Evolutionary conservation across 2,888 invertebrate genomes (phyloP).

Genomic region (Drosophila paramelanica): DNA sequence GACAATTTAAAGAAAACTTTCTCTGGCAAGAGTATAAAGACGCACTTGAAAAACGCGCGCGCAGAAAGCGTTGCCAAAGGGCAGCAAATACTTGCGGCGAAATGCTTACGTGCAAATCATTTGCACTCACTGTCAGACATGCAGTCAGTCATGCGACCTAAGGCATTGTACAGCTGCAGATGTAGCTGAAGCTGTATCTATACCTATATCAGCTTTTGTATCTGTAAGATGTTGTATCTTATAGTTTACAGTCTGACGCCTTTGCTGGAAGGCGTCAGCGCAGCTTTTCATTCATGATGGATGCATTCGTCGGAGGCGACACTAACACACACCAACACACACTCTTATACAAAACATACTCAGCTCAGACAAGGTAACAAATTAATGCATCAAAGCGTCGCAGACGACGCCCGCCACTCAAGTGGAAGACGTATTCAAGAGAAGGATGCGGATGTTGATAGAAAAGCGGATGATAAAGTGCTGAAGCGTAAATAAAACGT

Average conservation of each 20-base stretch:
- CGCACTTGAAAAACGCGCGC: conserved; percentile 22
- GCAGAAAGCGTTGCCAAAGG: conserved; percentile 57
- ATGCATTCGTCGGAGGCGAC: conserved; percentile 58
- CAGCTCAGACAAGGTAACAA: conserved; percentile 57
- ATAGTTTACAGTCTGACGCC: conserved; percentile 83
- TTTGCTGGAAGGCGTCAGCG: conserved; percentile 32
- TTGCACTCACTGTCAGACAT: conserved; percentile 50
- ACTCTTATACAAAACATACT: conserved; percentile 7
- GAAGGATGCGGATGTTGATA: conserved; percentile 17
- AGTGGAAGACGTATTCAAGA: conserved; percentile 59
- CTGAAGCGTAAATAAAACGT: conserved; percentile 60
- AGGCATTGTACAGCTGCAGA: conserved; percentile 12
- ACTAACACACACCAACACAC: conserved; percentile 9
- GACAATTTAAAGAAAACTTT: not conserved
- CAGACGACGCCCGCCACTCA: conserved; percentile 61
- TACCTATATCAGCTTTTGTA: conserved; percentile 27
- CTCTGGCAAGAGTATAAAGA: conserved; percentile 2
- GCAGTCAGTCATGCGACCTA: conserved; percentile 10
- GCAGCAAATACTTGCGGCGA: conserved; percentile 56
- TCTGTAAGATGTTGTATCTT: conserved; percentile 54
- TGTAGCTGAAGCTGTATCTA: conserved; percentile 14
- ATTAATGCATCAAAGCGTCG: conserved; percentile 79
- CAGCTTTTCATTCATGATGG: conserved; percentile 72
- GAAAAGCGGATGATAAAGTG: conserved; percentile 42
- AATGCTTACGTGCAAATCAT: conserved; percentile 65